Evolutionary conservation across 2,797 vertebrate species (phyloP), one percentile per base, ranked within the genome.

Genomic region (Sus cebifrons): DNA sequence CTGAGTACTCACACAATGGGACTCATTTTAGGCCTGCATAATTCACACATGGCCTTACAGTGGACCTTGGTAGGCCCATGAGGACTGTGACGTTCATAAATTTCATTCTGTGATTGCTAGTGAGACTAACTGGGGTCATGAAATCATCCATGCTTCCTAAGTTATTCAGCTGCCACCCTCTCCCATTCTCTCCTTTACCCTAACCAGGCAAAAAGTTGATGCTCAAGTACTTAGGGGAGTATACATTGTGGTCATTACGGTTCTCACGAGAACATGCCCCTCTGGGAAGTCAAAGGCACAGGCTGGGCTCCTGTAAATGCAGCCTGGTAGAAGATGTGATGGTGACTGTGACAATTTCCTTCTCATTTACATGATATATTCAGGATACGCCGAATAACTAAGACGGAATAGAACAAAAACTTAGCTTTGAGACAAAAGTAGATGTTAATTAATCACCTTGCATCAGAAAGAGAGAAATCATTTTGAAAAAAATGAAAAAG

Each of bases 371-470:
- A 4, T 67, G 68, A 6, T 23, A 44, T 73, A 20, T 20, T 87
- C 79, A 64, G 56, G 27, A 74, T 73, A 83, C 9, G 23, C 56
- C n/a, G 78, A 29, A 78, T 52, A 58, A 27, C 6, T 36, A 62
- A 54, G 44, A 58, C 23, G 11, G 18, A 62, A 58, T n/a, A 58
- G 25, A 83, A 91, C 9, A 88, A 82, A 88, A 82, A 29, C 32
- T 60, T 82, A 56, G 64, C 65, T 91, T 95, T 44, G 40, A 89
- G 15, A 65, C 4, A 56, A 58, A 88, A 92, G 14, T 40, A 86
- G 29, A 74, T 87, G 49, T 62, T 91, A 81, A 25, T 82, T 84
- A 32, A 16, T 25, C 23, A 93, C 14, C 21, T 64, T 93, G 65
- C 77, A 49, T 23, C 17, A 27, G 65, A 93, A 18, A 65, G 20